Base-by-base conservation (phyloP, 2,888 invertebrate species). In the Chouioia cunea region DNA sequence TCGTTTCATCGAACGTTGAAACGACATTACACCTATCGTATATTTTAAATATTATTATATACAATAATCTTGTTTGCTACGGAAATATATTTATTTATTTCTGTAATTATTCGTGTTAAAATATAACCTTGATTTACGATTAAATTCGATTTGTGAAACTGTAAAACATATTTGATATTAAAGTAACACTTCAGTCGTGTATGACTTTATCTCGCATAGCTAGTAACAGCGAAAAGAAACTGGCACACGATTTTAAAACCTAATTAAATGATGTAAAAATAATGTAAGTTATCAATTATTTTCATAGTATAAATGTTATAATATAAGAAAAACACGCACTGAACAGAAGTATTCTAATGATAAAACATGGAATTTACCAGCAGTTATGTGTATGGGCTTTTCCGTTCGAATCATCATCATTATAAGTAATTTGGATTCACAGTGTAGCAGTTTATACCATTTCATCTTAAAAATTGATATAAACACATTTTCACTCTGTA, bases 341-440 rank as follows among this genome's bases (percentile, higher is more conserved):
- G 20, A 20, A 22, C 18, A 50, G 22, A 50, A 50, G 8, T 50
- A 50, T 15, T 50, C 20, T 65, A 78, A 74, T 0, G 78, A 81
- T 27, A 81, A 78, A 0, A 54, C 71, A n/a, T 74, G 58, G 47
- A 81, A 81, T 74, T 80, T 81, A 3, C 79, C 80, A 6, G 79
- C 81, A 0, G 78, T 79, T 12, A 81, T 66, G 20, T 74, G 57
- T 27, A 80, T 72, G 4, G 79, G 80, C n/a, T 53, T 71, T 10
- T 64, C 64, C 2, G 77, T 72, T 68, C 76, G 73, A 16, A 54
- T 15, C 62, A 77, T 75, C 15, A 81, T 70, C 16, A 79, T 73
- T 15, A 78, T 47, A 0, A 80, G 66, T n/a, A 58, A 67, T 56
- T 23, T 77, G 1, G 76, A 73, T 16, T 78, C 73, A 6, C 15